A percentile compares a stretch with the other conserved stretches of the same genome.
Conservation (phyloP, 2,113 vertebrate species). For the Varanus salvator region DNA sequence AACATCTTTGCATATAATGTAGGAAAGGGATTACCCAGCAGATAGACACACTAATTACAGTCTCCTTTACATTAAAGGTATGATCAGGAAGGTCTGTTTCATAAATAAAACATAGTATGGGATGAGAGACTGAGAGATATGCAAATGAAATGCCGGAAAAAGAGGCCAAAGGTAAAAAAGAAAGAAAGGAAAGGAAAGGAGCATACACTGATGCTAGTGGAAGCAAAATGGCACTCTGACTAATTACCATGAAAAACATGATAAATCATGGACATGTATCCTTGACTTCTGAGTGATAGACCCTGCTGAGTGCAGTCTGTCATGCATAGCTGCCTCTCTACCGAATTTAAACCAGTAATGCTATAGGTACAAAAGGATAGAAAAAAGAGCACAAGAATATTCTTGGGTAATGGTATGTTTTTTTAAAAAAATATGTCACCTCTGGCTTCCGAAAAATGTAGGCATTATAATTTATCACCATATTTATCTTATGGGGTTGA, state of each 20-base stretch:
- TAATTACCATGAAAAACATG: constrained; percentile 79
- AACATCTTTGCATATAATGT: constrained; percentile 77
- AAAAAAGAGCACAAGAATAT: constrained; percentile 45
- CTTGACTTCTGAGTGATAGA: constrained; percentile 77
- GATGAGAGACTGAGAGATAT: constrained; percentile 74
- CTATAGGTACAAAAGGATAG: constrained; percentile 22
- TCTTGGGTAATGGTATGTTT: constrained; percentile 55
- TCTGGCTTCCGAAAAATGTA: constrained; percentile 68
- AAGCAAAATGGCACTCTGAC: constrained; percentile 75
- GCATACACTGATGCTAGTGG: constrained; percentile 71
- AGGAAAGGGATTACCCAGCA: constrained; percentile 75
- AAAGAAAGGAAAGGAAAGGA: constrained; percentile 72
- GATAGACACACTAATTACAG: constrained; percentile 81
- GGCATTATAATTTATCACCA: constrained; percentile 62
- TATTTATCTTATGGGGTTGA: constrained; percentile 64
- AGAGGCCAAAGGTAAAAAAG: constrained; percentile 30
- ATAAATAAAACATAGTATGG: constrained; percentile 83
- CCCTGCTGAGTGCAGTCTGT: constrained; percentile 68
- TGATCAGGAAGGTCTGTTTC: constrained; percentile 77
- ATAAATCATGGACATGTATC: constrained; percentile 75
- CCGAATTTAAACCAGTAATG: constrained; percentile 69
- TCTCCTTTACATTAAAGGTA: constrained; percentile 78
- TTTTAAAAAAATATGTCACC: constrained; percentile 26
- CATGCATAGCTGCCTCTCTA: constrained; percentile 60
- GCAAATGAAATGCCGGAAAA: constrained; percentile 73